Conservation (phyloP, 2,113 vertebrate species). For the Promerops cafer region DNA sequence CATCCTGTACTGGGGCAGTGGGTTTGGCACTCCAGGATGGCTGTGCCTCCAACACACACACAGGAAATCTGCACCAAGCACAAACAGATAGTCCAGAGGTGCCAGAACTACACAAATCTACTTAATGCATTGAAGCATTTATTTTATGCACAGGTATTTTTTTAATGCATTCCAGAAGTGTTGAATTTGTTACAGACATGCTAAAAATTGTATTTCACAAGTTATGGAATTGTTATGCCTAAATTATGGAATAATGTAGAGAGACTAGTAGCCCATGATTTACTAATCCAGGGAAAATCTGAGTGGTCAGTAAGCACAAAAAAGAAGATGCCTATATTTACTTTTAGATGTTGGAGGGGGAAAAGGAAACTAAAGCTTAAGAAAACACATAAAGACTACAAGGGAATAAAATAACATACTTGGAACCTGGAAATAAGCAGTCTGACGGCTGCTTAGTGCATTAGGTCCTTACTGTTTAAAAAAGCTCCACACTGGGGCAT, state of each 20-base stretch:
- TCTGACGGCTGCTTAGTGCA: not conserved
- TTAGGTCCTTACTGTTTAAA: not conserved
- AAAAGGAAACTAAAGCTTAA: not conserved
- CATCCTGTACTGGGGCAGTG: accelerated
- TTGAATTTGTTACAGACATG: not conserved
- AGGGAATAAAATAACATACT: not conserved
- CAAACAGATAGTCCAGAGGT: not conserved
- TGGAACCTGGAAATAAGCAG: not conserved
- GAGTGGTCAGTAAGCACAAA: not conserved
- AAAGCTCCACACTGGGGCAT: accelerated
- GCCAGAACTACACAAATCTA: not conserved
- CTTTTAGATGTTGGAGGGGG: not conserved
- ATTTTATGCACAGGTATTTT: not conserved
- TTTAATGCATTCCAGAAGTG: not conserved
- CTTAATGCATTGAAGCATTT: not conserved
- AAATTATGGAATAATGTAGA: not conserved
- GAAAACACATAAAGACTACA: not conserved
- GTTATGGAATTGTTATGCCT: not conserved
- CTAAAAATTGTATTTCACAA: not conserved
- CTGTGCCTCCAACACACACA: accelerated
- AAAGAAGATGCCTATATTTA: not conserved
- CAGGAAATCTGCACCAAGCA: not conserved
- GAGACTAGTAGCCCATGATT: not conserved
- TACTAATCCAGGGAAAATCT: not conserved
- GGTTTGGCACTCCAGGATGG: not conserved